Conservation (phyloP, 1,140 invertebrate genomes). For the Pinna nobilis region DNA sequence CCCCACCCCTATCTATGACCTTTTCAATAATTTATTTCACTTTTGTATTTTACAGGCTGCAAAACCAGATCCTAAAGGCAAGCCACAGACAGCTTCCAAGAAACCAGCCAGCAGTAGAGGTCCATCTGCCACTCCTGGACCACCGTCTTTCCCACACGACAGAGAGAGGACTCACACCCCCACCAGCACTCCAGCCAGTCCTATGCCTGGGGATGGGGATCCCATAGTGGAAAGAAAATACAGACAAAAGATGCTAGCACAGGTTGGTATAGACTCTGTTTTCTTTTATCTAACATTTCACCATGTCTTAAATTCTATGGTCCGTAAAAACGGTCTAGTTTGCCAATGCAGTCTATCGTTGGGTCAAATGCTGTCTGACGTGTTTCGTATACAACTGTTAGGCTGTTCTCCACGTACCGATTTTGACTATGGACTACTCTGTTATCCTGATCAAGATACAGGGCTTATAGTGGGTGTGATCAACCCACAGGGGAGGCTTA, state of each 20-base stretch:
- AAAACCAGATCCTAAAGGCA: slow-evolving; percentile 14
- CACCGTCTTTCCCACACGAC: neutral
- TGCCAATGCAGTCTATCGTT: no score
- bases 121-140: slow-evolving; percentile 10
- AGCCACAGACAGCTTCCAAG: neutral
- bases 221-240: neutral
- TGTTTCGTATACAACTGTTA: neutral
- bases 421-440: no score
- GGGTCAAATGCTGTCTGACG: no score
- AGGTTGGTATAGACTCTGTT: neutral
- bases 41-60: neutral
- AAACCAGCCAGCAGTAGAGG: slow-evolving; percentile 11
- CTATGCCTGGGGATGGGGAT: neutral
- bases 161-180: neutral
- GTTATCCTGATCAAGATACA: no score
- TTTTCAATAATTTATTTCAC: slow-evolving; percentile 4
- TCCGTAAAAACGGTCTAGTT: no score
- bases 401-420: no score
- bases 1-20: no score
- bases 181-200: slow-evolving; percentile 2
- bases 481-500: no score
- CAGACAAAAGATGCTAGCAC: slow-evolving; percentile 10
- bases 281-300: neutral
- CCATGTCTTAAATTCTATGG: neutral
- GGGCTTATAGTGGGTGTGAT: no score